Evolutionary conservation across 2,113 vertebrate genomes (phyloP).

Genomic region (Cavia aperea): DNA sequence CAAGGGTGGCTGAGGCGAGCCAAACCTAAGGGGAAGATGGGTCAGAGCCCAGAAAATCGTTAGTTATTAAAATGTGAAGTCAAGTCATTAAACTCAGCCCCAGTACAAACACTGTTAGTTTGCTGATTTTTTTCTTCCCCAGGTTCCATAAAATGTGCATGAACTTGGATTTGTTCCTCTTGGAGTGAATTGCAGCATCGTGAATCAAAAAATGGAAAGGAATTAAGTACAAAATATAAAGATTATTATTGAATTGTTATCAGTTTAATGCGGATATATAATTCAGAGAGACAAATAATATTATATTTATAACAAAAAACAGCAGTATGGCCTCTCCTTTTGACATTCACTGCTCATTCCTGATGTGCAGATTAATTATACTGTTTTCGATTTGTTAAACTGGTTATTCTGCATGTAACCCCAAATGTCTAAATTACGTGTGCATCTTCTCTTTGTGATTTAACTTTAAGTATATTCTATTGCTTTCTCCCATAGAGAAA

Average conservation of each 20-base stretch:
- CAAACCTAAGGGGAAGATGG: slow-evolving; percentile 41
- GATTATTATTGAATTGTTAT: slow-evolving; percentile 1
- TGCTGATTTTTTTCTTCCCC: background rate
- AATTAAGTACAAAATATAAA: slow-evolving; percentile 15
- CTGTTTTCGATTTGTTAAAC: background rate
- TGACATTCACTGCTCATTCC: background rate
- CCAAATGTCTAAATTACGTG: background rate
- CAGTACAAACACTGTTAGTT: background rate
- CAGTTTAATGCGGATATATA: background rate
- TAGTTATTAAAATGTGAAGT: slow-evolving; percentile 22
- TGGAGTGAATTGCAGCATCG: background rate
- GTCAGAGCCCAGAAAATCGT: slow-evolving; percentile 7
- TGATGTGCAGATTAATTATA: background rate
- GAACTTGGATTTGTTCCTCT: slow-evolving; percentile 15
- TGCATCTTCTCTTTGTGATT: background rate
- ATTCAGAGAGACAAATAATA: background rate
- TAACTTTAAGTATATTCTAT: background rate
- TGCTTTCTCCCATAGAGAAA: background rate
- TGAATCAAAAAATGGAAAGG: background rate
- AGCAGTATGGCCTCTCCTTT: background rate
- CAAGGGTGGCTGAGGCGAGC: slow-evolving; percentile 42
- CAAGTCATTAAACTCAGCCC: slow-evolving; percentile 16
- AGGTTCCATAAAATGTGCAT: background rate
- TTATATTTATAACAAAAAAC: background rate
- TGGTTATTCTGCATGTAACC: slow-evolving; percentile 16